Evolutionary conservation across 2,797 vertebrate genomes (phyloP).

Genomic region (Kryptolebias ocellatus): DNA sequence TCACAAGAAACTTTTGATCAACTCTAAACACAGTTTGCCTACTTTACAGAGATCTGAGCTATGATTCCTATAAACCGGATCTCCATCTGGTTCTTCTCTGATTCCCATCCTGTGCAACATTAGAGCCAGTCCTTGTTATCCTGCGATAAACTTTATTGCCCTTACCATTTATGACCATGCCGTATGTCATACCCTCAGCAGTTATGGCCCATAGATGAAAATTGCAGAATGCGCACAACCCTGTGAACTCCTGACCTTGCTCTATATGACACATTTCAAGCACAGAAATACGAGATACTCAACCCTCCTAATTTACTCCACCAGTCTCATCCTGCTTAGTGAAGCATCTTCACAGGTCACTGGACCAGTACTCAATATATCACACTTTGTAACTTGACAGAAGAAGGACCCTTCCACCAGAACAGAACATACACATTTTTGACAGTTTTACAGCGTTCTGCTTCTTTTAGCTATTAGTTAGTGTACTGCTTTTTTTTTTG

Average conservation of each 20-base stretch:
- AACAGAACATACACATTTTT: background rate
- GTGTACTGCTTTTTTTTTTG: too few relatives aligned
- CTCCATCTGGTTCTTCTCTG: conserved; percentile 9
- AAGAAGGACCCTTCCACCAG: background rate
- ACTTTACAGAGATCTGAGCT: background rate
- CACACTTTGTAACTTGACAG: conserved; percentile 18
- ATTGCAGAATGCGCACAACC: conserved; percentile 23
- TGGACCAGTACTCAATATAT: conserved; percentile 23
- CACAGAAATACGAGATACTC: conserved; percentile 20
- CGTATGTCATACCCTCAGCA: conserved; percentile 27
- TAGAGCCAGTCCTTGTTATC: conserved; percentile 20
- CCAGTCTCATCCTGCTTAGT: conserved; percentile 23
- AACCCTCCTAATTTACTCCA: conserved; percentile 31
- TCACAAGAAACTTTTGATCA: conserved; percentile 25
- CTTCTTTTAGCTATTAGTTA: background rate
- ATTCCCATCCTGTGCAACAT: conserved; percentile 21
- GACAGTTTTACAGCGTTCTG: background rate
- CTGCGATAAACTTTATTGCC: conserved; percentile 35
- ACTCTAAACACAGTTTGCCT: conserved; percentile 26
- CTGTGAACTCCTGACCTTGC: conserved; percentile 30
- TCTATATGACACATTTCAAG: conserved; percentile 22
- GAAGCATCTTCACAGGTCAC: conserved; percentile 13
- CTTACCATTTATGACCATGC: conserved; percentile 47
- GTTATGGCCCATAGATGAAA: conserved; percentile 29
- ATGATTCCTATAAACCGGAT: background rate